Evolutionary conservation across 2,113 vertebrate genomes (phyloP), one percentile per base, ranked within the genome.

Genomic region (Pleuronectes platessa): DNA sequence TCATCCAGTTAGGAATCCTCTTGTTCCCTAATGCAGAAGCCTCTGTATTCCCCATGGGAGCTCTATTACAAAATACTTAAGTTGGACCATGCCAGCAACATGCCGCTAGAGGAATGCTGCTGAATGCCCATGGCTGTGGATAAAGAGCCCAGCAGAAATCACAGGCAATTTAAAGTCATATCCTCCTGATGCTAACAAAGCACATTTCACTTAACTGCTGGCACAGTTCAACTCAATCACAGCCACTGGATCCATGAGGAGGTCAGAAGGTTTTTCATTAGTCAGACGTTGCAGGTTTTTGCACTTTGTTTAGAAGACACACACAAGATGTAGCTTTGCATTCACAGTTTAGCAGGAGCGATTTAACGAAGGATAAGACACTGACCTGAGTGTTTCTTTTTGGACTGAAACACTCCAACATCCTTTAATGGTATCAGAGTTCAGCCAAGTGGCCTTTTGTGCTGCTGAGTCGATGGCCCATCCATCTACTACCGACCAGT

Each of bases 21-120:
- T 84, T 88, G 61, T 78, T 81, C 58, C 54, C 69, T 54, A 27
- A 76, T 83, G 74, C 55, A 79, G 81, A 81, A 79, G 59, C 14
- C 65, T 75, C n/a, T 72, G 18, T 71, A 45, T 66, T 68, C 42
- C 27, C 40, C 8, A 3, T 40, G 54, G 59, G 23, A 67, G 23
- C 47, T n/a, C n/a, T 27, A 69, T 72, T 68, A 75, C 62, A 51
- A 51, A 51, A 51, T 9, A 51, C 47, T 51, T 51, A 51, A 27
- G 56, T 17, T 23, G 70, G 66, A 49, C 23, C 27, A 17, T 55
- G 45, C 76, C 71, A 64, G 49, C 71, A 45, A 27, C 58, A 55
- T 24, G 73, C 51, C 42, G 71, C 61, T 27, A 63, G 75, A 55
- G 65, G 37, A 77, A 68, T 18, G 58, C 40, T 2, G 6, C 59